These are phyloP conservation scores for Sardina pilchardus DNA, from an alignment of 2,113 vertebrate genomes.

Conservation along the genomic window DNA sequence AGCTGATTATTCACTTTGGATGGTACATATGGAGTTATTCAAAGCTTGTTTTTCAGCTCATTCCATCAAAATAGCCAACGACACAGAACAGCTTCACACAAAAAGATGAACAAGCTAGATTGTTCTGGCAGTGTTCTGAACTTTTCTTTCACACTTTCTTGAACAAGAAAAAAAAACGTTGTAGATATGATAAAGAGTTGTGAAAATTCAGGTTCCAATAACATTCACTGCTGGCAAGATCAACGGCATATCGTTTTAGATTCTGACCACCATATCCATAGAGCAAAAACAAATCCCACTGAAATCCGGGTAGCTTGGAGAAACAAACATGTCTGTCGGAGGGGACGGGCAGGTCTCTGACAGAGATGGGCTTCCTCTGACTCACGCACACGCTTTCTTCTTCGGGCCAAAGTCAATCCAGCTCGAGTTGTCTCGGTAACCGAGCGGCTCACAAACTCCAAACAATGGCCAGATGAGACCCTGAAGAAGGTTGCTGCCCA, in stretches of 20 bases:
- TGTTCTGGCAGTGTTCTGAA: background rate
- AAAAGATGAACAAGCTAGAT: background rate
- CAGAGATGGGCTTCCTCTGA: conserved; percentile 6
- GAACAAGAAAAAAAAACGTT: background rate
- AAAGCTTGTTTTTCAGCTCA: background rate
- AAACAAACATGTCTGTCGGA: background rate
- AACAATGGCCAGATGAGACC: background rate
- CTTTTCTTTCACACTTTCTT: background rate
- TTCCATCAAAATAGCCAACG: background rate
- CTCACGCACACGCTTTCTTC: background rate
- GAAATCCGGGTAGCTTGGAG: background rate
- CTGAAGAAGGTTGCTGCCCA: background rate
- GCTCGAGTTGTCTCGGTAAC: background rate
- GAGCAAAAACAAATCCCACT: background rate
- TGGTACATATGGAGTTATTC: background rate
- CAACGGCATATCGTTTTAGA: background rate
- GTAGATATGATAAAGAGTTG: background rate
- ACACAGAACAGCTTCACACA: background rate
- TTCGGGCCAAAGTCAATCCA: background rate
- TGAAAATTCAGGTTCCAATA: background rate
- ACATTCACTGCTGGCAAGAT: background rate
- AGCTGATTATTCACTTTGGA: background rate
- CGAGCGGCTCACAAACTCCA: background rate
- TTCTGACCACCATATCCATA: background rate
- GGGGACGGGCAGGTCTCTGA: background rate